Conservation (phyloP, 2,797 vertebrate genomes). For the Platyrinchus mystaceus region DNA sequence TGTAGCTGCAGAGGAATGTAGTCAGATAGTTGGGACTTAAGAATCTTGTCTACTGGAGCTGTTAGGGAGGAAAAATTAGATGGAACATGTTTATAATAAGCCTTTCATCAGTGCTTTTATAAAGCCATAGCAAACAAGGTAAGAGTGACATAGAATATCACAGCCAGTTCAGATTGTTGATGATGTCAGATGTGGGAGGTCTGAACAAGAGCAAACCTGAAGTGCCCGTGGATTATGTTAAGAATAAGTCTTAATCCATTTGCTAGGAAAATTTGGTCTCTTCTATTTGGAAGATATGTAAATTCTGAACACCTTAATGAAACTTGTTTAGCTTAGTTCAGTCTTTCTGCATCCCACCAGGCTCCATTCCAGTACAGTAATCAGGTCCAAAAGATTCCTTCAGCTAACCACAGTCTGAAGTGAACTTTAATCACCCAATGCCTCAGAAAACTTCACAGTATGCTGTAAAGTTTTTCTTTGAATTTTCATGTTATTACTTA, state of each 20-base stretch:
- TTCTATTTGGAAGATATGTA: background rate
- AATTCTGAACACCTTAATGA: background rate
- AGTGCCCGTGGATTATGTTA: background rate
- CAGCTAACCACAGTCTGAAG: background rate
- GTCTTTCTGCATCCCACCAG: background rate
- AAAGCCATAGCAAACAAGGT: background rate
- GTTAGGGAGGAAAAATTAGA: background rate
- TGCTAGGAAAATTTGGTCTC: background rate
- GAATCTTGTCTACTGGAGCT: background rate
- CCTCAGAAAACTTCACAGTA: background rate
- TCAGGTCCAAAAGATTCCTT: background rate
- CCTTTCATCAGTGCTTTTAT: background rate
- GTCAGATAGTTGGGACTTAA: background rate
- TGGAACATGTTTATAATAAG: background rate
- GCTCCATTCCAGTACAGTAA: background rate
- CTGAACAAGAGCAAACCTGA: background rate
- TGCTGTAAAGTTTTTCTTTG: background rate
- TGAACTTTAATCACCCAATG: background rate
- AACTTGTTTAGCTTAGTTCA: background rate
- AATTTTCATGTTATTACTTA: conserved; percentile 7
- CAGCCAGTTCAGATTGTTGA: background rate
- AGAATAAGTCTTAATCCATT: background rate
- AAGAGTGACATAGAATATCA: background rate
- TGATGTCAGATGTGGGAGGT: background rate
- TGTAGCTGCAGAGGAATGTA: background rate